A percentile compares a stretch with the other conserved stretches of the same genome.
phyloP scores from a whole-genome alignment of 2,797 vertebrate species.

The Hylomyscus alleni region DNA sequence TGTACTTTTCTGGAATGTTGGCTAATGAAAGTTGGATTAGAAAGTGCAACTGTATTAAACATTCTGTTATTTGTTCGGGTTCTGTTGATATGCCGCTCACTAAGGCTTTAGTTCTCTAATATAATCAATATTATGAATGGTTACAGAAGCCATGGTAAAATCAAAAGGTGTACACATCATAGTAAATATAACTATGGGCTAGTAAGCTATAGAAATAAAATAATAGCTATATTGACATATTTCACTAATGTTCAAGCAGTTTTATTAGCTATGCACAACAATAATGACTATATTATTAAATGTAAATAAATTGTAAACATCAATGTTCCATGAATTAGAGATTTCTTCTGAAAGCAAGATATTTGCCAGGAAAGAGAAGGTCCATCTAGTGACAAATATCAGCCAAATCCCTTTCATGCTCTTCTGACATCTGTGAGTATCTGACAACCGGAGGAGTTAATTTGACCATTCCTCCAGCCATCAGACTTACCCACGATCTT shows the following conservation, averaged over 20 bases:
- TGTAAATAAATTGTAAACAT: neutral
- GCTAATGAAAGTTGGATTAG: neutral
- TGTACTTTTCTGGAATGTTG: neutral
- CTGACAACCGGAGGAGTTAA: neutral
- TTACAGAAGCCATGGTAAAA: neutral
- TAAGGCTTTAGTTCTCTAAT: neutral
- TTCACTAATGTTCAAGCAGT: constrained; percentile 5
- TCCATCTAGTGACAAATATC: neutral
- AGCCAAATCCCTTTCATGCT: neutral
- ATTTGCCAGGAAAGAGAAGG: neutral
- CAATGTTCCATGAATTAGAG: neutral
- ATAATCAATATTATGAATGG: neutral
- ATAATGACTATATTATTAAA: neutral
- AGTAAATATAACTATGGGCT: neutral
- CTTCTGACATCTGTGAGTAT: neutral
- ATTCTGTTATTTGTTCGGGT: neutral
- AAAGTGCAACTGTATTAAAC: neutral
- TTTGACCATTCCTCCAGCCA: neutral
- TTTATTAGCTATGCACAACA: constrained; percentile 14
- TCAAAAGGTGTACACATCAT: neutral
- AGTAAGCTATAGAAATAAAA: neutral
- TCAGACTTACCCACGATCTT: neutral
- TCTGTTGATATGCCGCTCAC: neutral
- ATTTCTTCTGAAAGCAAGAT: neutral
- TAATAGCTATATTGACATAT: neutral